Percentiles rank a stretch among this genome's conserved stretches.
These are phyloP conservation scores for Drosophila persimilis DNA, from an alignment of 1,140 invertebrate species.

Conservation along the genomic window DNA sequence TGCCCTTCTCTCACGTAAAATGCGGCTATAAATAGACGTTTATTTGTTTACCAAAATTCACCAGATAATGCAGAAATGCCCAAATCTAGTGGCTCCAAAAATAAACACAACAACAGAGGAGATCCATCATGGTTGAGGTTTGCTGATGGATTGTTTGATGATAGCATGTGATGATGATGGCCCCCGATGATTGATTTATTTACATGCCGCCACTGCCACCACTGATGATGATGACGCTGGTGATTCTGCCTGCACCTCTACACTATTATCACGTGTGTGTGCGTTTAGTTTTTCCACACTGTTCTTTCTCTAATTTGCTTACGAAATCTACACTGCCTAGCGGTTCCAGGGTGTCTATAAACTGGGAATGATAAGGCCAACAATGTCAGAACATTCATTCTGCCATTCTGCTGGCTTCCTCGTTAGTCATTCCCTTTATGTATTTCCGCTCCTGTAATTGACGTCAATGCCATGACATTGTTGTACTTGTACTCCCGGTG, in stretches of 20 bases:
- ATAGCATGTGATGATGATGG: conserved; percentile 18
- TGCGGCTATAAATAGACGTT: conserved; percentile 26
- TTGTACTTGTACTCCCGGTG: background rate
- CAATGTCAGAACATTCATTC: conserved; percentile 5
- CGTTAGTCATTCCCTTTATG: conserved; percentile 20
- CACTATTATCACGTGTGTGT: too few species aligned
- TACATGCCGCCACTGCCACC: conserved; percentile 10
- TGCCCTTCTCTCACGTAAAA: background rate
- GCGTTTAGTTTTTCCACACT: background rate
- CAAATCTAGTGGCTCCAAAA: conserved; percentile 13
- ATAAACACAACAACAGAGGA: background rate
- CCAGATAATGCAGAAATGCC: conserved; percentile 15
- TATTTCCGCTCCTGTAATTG: conserved; percentile 51
- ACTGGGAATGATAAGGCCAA: conserved; percentile 12
- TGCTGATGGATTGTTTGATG: conserved; percentile 30
- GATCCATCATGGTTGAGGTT: conserved; percentile 32
- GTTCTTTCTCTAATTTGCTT: conserved; percentile 28
- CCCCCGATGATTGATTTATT: conserved; percentile 65
- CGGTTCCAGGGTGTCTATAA: conserved; percentile 15
- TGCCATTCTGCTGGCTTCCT: background rate
- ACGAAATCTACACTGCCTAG: conserved; percentile 2
- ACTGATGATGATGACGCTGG: conserved; percentile 14
- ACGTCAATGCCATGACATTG: conserved; percentile 64
- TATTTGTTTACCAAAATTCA: conserved; percentile 19
- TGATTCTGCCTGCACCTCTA: background rate